phyloP scores from a whole-genome alignment of 2,113 vertebrate species.

The Coturnix japonica region DNA sequence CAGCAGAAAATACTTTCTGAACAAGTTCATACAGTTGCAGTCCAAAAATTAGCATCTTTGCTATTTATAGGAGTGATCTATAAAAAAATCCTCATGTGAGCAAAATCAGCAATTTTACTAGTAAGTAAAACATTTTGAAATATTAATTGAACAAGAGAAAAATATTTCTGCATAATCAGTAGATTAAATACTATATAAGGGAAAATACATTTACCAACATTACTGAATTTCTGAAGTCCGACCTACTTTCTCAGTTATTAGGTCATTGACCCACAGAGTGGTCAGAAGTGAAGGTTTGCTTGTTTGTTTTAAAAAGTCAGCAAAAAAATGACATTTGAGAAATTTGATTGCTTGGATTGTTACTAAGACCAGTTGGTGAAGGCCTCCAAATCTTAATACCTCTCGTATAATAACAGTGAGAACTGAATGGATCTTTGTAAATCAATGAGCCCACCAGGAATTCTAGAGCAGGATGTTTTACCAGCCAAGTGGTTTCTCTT shows the following conservation, averaged over 20 bases:
- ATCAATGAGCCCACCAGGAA: background rate
- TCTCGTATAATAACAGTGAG: background rate
- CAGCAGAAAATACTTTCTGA: conserved; percentile 15
- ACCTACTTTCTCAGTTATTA: background rate
- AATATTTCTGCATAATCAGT: background rate
- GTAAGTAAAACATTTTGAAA: background rate
- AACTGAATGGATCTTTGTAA: background rate
- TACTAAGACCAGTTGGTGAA: background rate
- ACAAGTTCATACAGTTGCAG: background rate
- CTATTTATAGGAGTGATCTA: background rate
- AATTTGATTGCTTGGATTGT: background rate
- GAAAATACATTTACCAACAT: background rate
- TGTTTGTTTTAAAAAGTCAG: background rate
- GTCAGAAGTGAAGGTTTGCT: background rate
- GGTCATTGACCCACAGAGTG: background rate
- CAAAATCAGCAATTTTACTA: background rate
- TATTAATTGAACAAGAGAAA: background rate
- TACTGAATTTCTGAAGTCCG: background rate
- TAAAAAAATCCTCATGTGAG: background rate
- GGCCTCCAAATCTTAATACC: background rate
- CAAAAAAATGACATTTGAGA: background rate
- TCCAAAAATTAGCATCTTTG: background rate
- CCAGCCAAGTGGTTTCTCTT: background rate
- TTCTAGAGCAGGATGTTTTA: conserved; percentile 14
- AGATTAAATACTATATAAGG: background rate